Percentiles rank a stretch among this genome's conserved stretches.
These are phyloP conservation scores for Brienomyrus longianalis DNA, from an alignment of 2,113 vertebrate genomes.

Conservation along the genomic window DNA sequence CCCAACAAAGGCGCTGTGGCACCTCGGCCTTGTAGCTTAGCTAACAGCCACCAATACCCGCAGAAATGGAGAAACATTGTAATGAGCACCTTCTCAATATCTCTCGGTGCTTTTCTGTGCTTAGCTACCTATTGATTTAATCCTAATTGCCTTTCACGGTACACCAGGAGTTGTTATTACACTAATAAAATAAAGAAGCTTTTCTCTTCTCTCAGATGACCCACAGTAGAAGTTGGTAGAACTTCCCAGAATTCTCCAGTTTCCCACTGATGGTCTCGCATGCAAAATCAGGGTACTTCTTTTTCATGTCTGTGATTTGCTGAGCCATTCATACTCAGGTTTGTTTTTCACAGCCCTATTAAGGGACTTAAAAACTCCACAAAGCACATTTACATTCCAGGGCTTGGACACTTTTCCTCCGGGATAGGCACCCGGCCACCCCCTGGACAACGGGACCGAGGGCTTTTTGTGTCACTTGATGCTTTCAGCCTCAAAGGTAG, in stretches of 20 bases:
- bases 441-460: not conserved
- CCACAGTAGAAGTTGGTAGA: not conserved
- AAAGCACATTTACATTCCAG: not conserved
- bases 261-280: not conserved
- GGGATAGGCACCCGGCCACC: not conserved
- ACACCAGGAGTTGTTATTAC: constrained; percentile 5
- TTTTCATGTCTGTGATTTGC: not conserved
- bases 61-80: not conserved
- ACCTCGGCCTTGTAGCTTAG: not conserved
- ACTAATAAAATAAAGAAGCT: constrained; percentile 15
- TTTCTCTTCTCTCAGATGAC: not conserved
- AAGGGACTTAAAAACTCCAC: not conserved
- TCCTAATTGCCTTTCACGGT: constrained; percentile 10
- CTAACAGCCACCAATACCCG: not conserved
- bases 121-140: constrained; percentile 11
- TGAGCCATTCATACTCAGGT: not conserved
- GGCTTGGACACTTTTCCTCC: not conserved
- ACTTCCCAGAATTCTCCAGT: not conserved
- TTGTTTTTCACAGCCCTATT: not conserved
- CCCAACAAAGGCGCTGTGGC: not conserved
- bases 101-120: not conserved
- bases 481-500: not conserved
- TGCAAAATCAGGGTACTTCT: not conserved
- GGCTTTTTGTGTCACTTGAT: not conserved
- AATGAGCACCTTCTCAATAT: not conserved